Conservation (phyloP, 2,113 vertebrate genomes). For the Varanus komodoensis region DNA sequence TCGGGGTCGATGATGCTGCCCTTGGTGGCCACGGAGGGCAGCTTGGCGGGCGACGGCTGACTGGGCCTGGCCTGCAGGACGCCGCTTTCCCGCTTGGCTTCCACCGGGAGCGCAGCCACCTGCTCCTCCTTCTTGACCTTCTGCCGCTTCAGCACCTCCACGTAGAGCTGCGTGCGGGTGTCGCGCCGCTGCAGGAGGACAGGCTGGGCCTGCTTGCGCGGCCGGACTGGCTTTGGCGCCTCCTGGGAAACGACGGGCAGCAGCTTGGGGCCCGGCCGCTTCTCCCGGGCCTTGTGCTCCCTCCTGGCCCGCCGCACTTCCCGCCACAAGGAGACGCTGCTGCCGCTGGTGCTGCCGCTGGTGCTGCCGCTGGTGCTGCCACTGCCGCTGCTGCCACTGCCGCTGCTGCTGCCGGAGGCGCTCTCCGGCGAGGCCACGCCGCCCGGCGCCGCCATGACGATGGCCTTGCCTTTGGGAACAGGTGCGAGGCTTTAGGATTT, state of each 20-base stretch:
- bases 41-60: fast-evolving
- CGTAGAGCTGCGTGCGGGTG: constrained; percentile 6
- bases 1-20: constrained; percentile 5
- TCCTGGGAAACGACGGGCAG: fast-evolving
- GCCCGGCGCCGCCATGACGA: fast-evolving
- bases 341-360: neutral
- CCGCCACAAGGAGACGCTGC: neutral
- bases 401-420: neutral
- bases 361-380: neutral
- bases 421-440: no score
- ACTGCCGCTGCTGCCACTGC: neutral
- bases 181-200: neutral
- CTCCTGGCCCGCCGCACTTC: neutral
- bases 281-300: neutral
- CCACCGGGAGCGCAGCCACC: fast-evolving
- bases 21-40: no score
- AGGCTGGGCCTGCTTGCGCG: neutral
- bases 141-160: constrained; percentile 2
- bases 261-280: fast-evolving
- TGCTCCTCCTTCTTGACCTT: neutral
- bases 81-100: neutral
- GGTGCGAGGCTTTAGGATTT: no score
- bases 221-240: neutral
- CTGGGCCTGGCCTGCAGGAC: neutral
- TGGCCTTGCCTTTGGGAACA: neutral